Evolutionary conservation across 2,113 vertebrate genomes (phyloP).

Genomic region (Stercorarius parasiticus): DNA sequence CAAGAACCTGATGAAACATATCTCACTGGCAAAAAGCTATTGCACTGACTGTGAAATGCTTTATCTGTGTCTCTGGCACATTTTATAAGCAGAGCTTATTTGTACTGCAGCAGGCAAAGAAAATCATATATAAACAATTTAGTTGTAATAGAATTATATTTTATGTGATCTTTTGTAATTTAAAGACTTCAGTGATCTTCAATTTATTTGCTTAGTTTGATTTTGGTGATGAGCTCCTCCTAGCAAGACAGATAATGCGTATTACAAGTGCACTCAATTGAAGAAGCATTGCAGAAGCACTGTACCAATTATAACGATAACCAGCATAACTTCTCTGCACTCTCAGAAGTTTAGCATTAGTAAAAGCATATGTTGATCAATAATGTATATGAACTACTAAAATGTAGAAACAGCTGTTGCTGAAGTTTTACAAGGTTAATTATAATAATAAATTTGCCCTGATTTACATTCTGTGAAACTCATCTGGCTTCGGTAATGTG

Average conservation of each 20-base stretch:
- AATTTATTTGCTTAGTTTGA: neutral
- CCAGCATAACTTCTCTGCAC: neutral
- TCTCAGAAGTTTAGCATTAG: conserved; percentile 3
- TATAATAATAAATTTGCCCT: conserved; percentile 17
- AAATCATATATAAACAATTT: neutral
- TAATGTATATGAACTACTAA: conserved; percentile 18
- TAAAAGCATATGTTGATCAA: conserved; percentile 22
- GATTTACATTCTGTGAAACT: neutral
- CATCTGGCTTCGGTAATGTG: neutral
- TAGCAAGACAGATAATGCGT: neutral
- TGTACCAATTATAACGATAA: neutral
- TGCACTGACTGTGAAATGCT: neutral
- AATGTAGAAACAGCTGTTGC: conserved; percentile 57
- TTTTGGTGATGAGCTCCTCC: neutral
- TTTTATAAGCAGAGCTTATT: neutral
- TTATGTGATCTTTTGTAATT: neutral
- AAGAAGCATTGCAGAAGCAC: neutral
- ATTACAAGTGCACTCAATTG: neutral
- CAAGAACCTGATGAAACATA: neutral
- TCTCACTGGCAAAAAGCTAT: neutral
- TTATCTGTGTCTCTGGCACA: neutral
- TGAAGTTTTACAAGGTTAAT: conserved; percentile 61
- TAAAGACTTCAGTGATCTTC: neutral
- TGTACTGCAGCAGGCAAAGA: neutral
- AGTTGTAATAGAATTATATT: neutral